Evolutionary conservation across 2,797 vertebrate genomes (phyloP), one percentile per base, ranked within the genome.

Genomic region (Furcifer pardalis): DNA sequence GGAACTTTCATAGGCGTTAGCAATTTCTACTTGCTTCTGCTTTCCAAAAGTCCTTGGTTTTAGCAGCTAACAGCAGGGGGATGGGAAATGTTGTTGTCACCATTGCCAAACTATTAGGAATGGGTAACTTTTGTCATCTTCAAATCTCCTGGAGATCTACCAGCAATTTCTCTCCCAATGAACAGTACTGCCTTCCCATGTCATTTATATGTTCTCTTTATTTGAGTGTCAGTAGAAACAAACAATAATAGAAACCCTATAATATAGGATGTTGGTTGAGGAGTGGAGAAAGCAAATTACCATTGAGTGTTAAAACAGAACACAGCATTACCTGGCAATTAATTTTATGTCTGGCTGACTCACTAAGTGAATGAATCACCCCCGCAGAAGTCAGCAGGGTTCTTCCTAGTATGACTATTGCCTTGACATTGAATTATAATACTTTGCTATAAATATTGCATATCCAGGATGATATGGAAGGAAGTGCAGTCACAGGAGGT

Each of bases 331-430:
- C 87, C 92, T 93, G 91, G 91, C 91, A 92, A 93, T 94, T 93
- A 91, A 88, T 91, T 90, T 77, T 88, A 92, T 75, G 91, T 90
- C 90, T 81, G 90, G 84, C 84, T 93, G 89, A 90, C 88, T 92
- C 89, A 91, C 88, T 92, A 92, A 84, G 85, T 92, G 91, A 94
- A 94, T 94, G 94, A 94, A 92, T 94, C 93, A 94, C n/a, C n/a
- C 72, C 85, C 35, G 73, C 84, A 83, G 84, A 87, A 89, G 86
- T 32, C 78, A 73, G 35, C 78, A 80, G 83, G 80, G 85, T 88
- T 89, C 10, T 2, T 92, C 66, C 1, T 79, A 88, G 80, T 89
- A 87, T 77, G 84, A 79, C 85, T 86, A 80, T 86, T 35, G 59
- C 88, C 81, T 81, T 72, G 90, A 88, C 86, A 88, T 90, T 89